Evolutionary conservation across 2,888 invertebrate species (phyloP), one percentile per base, ranked within the genome.

Genomic region (Dugesia japonica): DNA sequence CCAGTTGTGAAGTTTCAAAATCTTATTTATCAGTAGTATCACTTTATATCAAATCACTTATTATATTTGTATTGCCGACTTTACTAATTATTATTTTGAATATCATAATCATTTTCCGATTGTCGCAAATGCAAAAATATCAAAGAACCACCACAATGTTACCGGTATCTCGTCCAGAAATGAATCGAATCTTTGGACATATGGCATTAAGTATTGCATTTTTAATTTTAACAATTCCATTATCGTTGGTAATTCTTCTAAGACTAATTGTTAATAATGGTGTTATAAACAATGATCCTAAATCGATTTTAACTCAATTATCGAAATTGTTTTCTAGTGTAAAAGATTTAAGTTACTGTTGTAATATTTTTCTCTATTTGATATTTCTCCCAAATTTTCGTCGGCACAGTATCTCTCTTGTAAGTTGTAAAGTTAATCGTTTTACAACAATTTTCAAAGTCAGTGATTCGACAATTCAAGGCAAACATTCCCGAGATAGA

Each of bases 181-280:
- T 56, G 56, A 56, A 56, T 56, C 56, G 56, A n/a, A 56, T 56
- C n/a, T 56, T 56, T n/a, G 56, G 56, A 4, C 56, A 56, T n/a
- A 56, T 56, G 56, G 56, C 56, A n/a, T 23, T 56, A n/a, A 56
- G 56, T 23, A 20, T 56, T 56, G 56, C 56, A 56, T 56, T 56
- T 56, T 56, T 56, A 56, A 56, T 56, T 13, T n/a, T 56, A 56
- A 56, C 56, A 56, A 56, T 56, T 13, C 56, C 56, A 9, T 23
- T 56, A 56, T 56, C 56, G 7, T 56, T 56, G 23, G 56, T 56
- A 4, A 56, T 56, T 7, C 4, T 56, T 20, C n/a, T 56, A 20
- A 4, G 56, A 56, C 56, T 56, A 7, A 56, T 4, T 56, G 4
- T 56, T 4, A 56, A 56, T 23, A 56, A 56, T 4, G n/a, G 56